These are phyloP conservation scores for Campoletis raptor DNA, from an alignment of 2,888 invertebrate species.

Conservation along the genomic window DNA sequence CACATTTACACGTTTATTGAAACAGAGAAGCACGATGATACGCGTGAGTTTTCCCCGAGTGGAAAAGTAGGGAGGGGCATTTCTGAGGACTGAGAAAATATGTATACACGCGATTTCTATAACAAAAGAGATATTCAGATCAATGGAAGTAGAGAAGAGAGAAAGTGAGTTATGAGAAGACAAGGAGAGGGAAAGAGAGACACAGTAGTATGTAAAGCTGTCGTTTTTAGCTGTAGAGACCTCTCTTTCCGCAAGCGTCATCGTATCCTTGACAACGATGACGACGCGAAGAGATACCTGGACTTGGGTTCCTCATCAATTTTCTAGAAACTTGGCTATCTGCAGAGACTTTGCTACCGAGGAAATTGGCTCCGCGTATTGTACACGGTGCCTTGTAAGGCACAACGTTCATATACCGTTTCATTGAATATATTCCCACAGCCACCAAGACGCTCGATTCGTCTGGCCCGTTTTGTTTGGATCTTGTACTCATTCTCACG, in stretches of 20 bases:
- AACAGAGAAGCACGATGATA: background rate
- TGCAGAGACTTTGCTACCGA: constrained; percentile 36
- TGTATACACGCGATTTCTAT: constrained; percentile 18
- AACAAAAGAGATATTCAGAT: constrained; percentile 13
- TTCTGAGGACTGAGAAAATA: constrained; percentile 21
- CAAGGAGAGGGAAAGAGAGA: constrained; percentile 5
- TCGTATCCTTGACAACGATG: constrained; percentile 36
- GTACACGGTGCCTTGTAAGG: background rate
- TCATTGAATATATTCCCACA: constrained; percentile 25
- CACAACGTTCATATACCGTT: constrained; percentile 6
- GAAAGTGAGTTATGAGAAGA: background rate
- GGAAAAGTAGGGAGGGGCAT: background rate
- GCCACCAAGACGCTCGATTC: background rate
- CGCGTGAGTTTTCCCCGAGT: background rate
- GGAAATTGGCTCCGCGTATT: constrained; percentile 58
- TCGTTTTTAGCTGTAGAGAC: constrained; percentile 16
- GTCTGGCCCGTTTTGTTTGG: constrained; percentile 16
- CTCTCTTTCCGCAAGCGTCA: constrained; percentile 18
- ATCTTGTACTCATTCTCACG: constrained; percentile 25
- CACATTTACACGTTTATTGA: background rate
- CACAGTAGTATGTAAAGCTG: background rate
- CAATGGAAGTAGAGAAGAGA: background rate
- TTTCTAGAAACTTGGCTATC: constrained; percentile 56
- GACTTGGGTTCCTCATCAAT: constrained; percentile 25
- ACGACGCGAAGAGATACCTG: constrained; percentile 27